Evolutionary conservation across 2,797 vertebrate genomes (phyloP), one percentile per base, ranked within the genome.

Genomic region (Aulostomus chinensis): DNA sequence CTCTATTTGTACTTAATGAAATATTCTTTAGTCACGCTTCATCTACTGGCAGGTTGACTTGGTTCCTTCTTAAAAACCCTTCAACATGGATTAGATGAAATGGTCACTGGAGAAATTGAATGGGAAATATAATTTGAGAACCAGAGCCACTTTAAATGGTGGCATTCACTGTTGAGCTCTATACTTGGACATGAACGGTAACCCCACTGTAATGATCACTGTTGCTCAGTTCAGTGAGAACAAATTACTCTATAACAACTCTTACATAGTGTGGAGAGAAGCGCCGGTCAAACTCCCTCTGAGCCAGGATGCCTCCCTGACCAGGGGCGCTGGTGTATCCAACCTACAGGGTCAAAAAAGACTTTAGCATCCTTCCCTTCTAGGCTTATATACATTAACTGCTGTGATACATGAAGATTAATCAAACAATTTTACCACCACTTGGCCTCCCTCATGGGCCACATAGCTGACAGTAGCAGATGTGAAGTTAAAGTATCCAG

Each of bases 211-310:
- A 21, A 21, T 21, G 20, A 21, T 6, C 20, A 21, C n/a, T n/a
- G n/a, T n/a, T n/a, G n/a, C n/a, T 25, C 9, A 25, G 24, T 9
- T 25, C 24, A 25, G 2, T 13, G n/a, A 11, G 13, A 7, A 4
- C 13, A n/a, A 13, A 12, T 3, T 0, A 20, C 4, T 1, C 1
- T 8, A 8, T 32, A 11, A 7, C 0, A 22, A 13, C 2, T 91
- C 95, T 93, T 83, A 99, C 97, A 20, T 95, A 98, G 55, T 98
- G 96, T 0, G 97, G 97, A 1, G 96, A 98, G 87, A 99, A 99
- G 36, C 95, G 92, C 4, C 96, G 76, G 75, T 98, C 96, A 1
- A 98, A 98, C 79, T 99, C 95, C 0, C 95, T 79, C 88, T 98
- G 97, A 13, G 96, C 95, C 62, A 99, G 80, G 71, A 99, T 99